phyloP scores from a whole-genome alignment of 2,797 vertebrate species.

The Thunnus albacares region DNA sequence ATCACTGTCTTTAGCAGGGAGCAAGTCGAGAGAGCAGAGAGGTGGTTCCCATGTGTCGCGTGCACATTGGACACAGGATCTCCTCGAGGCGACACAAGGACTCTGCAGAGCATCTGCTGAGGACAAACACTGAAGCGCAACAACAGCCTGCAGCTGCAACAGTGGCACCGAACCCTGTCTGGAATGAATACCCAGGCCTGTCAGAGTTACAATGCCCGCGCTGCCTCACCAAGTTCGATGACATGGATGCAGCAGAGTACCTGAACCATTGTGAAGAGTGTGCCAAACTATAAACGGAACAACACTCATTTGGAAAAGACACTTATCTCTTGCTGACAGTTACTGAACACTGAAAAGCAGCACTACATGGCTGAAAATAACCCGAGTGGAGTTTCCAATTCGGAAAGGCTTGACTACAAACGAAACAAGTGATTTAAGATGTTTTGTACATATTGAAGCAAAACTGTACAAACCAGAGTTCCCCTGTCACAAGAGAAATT shows the following conservation, averaged over 20 bases:
- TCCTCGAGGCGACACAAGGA: conserved; percentile 73
- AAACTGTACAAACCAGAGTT: conserved; percentile 44
- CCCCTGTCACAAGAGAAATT: conserved; percentile 38
- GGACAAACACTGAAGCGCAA: conserved; percentile 73
- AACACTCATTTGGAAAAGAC: conserved; percentile 39
- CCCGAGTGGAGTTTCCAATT: conserved; percentile 52
- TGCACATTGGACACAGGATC: conserved; percentile 81
- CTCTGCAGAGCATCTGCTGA: conserved; percentile 70
- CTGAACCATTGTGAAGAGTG: conserved; percentile 92
- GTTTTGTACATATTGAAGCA: conserved; percentile 46
- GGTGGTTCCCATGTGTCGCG: conserved; percentile 75
- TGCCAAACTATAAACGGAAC: conserved; percentile 77
- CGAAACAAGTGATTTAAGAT: conserved; percentile 53
- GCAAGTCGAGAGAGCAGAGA: conserved; percentile 78
- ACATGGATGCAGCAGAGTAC: conserved; percentile 88
- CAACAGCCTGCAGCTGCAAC: conserved; percentile 62
- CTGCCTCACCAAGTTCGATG: conserved; percentile 88
- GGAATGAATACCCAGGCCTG: conserved; percentile 64
- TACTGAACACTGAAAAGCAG: conserved; percentile 72
- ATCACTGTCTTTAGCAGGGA: conserved; percentile 53
- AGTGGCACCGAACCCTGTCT: conserved; percentile 20
- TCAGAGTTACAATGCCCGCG: conserved; percentile 92
- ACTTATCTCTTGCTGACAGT: conserved; percentile 50
- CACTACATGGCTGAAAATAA: conserved; percentile 78
- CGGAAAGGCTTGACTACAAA: conserved; percentile 50